Percentiles rank a stretch among this genome's conserved stretches.
These are phyloP conservation scores for Dugesia japonica DNA, from an alignment of 2,888 invertebrate genomes.

Conservation along the genomic window DNA sequence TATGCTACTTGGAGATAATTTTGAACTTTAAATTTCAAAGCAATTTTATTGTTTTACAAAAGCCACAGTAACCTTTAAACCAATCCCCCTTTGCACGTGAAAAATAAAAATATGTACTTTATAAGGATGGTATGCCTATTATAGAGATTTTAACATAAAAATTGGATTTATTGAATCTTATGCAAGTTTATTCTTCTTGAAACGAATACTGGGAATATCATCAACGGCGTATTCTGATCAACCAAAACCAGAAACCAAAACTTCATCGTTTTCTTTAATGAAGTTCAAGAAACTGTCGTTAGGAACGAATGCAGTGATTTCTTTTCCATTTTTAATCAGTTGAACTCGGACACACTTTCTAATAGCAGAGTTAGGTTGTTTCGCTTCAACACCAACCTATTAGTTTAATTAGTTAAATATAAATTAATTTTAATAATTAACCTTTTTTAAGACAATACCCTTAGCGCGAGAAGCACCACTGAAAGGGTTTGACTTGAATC, in stretches of 20 bases:
- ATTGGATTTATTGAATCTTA: too few species aligned
- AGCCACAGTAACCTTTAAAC: too few species aligned
- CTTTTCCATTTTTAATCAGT: conserved; percentile 97
- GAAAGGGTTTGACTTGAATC: conserved; percentile 99
- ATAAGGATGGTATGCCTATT: too few species aligned
- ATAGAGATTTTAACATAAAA: too few species aligned
- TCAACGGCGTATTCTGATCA: conserved; percentile 99
- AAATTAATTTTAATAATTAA: conserved; percentile 54
- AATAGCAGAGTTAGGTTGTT: conserved; percentile 98
- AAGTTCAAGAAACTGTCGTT: conserved; percentile 97
- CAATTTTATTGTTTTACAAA: too few species aligned
- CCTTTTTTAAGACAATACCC: conserved; percentile 98
- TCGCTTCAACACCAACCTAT: conserved; percentile 82
- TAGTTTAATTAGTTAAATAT: conserved; percentile 48
- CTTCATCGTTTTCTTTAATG: conserved; percentile 99
- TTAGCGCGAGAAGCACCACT: conserved; percentile 99
- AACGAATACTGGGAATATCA: conserved; percentile 79
- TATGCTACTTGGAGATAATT: too few species aligned
- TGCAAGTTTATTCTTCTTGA: conserved; percentile 95
- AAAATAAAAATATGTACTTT: too few species aligned
- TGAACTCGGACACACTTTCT: conserved; percentile 97
- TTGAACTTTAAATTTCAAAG: too few species aligned
- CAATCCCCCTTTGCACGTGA: too few species aligned
- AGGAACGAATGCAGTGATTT: conserved; percentile 98
- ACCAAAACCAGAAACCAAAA: conserved; percentile 95